Percentiles rank a stretch among this genome's conserved stretches.
These are phyloP conservation scores for Scartelaos histophorus DNA, from an alignment of 2,113 vertebrate species.

Conservation along the genomic window DNA sequence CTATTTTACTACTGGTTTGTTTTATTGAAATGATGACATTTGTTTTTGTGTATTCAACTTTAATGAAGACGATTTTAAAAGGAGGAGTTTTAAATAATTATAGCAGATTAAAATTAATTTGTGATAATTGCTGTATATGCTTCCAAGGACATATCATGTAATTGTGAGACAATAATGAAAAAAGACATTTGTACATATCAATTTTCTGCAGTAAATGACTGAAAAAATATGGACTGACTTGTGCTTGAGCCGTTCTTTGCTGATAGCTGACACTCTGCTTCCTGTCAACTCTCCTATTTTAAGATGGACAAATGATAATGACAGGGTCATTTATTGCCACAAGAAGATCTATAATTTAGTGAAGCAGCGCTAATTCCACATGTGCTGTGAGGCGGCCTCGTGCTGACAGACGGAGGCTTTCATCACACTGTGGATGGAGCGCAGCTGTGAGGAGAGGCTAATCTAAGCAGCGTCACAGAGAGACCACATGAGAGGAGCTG, in stretches of 20 bases:
- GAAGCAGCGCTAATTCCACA: conserved; percentile 66
- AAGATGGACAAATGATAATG: conserved; percentile 51
- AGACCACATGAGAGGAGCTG: conserved; percentile 71
- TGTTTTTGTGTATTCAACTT: conserved; percentile 42
- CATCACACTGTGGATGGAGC: conserved; percentile 67
- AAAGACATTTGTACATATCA: conserved; percentile 54
- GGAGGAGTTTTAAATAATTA: conserved; percentile 44
- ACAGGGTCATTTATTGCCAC: conserved; percentile 46
- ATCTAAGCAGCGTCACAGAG: conserved; percentile 56
- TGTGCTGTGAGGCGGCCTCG: conserved; percentile 49
- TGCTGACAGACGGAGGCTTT: conserved; percentile 65
- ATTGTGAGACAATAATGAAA: conserved; percentile 35
- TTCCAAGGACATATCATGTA: conserved; percentile 25
- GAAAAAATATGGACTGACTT: conserved; percentile 65
- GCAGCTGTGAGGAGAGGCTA: conserved; percentile 69
- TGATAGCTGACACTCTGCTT: conserved; percentile 41
- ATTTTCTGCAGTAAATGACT: conserved; percentile 52
- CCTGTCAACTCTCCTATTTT: conserved; percentile 57
- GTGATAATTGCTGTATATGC: conserved; percentile 51
- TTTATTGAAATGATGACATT: conserved; percentile 36
- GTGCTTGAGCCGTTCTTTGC: conserved; percentile 51
- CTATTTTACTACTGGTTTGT: conserved; percentile 63
- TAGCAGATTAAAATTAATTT: conserved; percentile 22
- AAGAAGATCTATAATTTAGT: conserved; percentile 60
- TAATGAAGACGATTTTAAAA: conserved; percentile 63